Evolutionary conservation across 2,797 vertebrate genomes (phyloP).

Genomic region (Falco cherrug): DNA sequence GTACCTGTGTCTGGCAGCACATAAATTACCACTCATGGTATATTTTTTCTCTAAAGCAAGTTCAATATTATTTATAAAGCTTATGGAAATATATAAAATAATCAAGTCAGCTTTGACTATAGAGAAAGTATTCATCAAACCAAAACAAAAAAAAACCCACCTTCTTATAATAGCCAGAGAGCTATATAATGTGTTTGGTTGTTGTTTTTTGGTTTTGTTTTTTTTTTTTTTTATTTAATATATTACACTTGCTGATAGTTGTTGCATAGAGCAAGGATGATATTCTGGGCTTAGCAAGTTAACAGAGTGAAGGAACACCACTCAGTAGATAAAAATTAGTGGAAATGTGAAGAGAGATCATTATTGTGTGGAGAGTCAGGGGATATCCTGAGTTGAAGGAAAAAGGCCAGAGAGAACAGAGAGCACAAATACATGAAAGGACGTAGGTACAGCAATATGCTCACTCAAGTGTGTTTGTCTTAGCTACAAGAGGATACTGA

Average conservation of each 20-base stretch:
- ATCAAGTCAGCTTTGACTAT: neutral
- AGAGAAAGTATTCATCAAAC: neutral
- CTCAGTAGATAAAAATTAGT: neutral
- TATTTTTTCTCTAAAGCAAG: neutral
- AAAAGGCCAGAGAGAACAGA: neutral
- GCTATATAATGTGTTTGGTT: neutral
- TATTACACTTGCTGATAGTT: neutral
- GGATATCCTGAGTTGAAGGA: neutral
- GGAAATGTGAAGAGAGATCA: neutral
- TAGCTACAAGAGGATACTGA: neutral
- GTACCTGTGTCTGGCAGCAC: neutral
- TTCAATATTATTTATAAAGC: neutral
- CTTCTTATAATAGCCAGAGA: neutral
- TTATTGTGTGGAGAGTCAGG: neutral
- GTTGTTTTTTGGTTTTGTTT: neutral
- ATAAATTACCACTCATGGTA: neutral
- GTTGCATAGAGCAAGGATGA: neutral
- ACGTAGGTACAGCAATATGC: neutral
- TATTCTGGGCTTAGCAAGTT: neutral
- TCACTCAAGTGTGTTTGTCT: neutral
- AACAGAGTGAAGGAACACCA: neutral
- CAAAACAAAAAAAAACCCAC: neutral
- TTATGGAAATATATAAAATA: neutral
- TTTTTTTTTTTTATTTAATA: too few species aligned
- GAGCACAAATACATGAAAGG: neutral